Base-by-base conservation (phyloP, 2,888 invertebrate genomes). In the Eupithecia pulchellata region DNA sequence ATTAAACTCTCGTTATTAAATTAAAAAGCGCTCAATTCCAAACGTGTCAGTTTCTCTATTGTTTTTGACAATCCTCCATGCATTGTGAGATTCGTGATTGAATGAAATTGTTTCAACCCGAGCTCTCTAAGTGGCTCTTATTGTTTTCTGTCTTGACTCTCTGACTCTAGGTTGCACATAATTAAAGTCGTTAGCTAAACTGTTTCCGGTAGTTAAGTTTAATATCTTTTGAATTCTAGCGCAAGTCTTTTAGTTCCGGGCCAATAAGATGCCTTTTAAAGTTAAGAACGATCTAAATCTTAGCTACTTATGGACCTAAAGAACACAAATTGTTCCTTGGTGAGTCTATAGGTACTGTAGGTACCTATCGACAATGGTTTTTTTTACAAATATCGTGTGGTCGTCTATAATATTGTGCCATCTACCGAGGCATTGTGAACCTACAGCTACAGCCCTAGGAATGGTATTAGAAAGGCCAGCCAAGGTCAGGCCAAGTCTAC, bases 391-490 rank as follows among this genome's bases (percentile, higher is more conserved):
- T 58, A 11, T 32, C 0, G 9, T 30, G 58, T 58, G 32, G 58
- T 30, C 32, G 4, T 17, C 14, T 32, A 32, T 9, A 29, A 17
- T 39, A 25, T 42, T 68, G 55, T 25, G 68, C 65, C 65, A 72
- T 72, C 57, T 68, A 32, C 62, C 6, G 8, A 2, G 1, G 9
- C 14, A 5, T 17, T 25, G 39, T 47, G 30, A 58, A 55, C 25
- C 52, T 52, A 13, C 52, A 52, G 58, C 63, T 52, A 32, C 47
- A 47, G 67, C 61, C 52, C 60, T 57, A 74, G 73, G 75, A 75
- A 75, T 77, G 75, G 71, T 66, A 75, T 79, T 81, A 81, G 81
- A 81, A 81, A 79, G 81, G 79, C 74, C 58, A 42, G 55, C 69
- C 79, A 81, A 81, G 81, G 81, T 75, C 75, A 75, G 2, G 30